These are phyloP conservation scores for Homarus gammarus DNA, from an alignment of 2,888 invertebrate species.

Conservation along the genomic window DNA sequence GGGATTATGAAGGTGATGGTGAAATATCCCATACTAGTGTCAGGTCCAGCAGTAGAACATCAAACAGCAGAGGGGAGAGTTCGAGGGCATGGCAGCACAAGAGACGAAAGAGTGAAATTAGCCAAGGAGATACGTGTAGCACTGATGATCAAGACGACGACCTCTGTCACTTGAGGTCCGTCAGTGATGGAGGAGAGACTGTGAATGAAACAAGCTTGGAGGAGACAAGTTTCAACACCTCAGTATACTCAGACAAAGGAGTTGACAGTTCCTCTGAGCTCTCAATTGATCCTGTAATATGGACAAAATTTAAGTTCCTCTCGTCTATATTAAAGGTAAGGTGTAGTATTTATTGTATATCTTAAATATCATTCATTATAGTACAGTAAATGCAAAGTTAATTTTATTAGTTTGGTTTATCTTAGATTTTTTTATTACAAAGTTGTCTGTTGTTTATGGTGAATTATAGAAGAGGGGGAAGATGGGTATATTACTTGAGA, in stretches of 20 bases:
- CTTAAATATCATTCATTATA: not conserved
- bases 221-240: conserved; percentile 56
- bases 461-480: not conserved
- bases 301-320: conserved; percentile 69
- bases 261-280: conserved; percentile 61
- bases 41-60: not conserved
- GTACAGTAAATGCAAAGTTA: conserved; percentile 8
- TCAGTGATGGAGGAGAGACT: conserved; percentile 12
- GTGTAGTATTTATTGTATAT: not conserved
- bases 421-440: not conserved
- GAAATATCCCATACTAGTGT: not conserved
- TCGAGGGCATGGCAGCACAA: not conserved
- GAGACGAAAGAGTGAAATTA: not conserved
- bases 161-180: not conserved
- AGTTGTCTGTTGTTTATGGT: not conserved
- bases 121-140: not conserved
- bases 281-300: conserved; percentile 60
- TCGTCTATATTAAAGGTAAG: conserved; percentile 58
- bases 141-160: conserved; percentile 3
- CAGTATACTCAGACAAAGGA: conserved; percentile 42
- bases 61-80: not conserved
- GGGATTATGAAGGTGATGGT: not conserved
- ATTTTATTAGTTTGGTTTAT: not conserved
- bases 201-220: conserved; percentile 53
- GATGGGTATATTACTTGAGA: too few species aligned